Evolutionary conservation across 2,113 vertebrate genomes (phyloP), one percentile per base, ranked within the genome.

Genomic region (Oryzias javanicus): DNA sequence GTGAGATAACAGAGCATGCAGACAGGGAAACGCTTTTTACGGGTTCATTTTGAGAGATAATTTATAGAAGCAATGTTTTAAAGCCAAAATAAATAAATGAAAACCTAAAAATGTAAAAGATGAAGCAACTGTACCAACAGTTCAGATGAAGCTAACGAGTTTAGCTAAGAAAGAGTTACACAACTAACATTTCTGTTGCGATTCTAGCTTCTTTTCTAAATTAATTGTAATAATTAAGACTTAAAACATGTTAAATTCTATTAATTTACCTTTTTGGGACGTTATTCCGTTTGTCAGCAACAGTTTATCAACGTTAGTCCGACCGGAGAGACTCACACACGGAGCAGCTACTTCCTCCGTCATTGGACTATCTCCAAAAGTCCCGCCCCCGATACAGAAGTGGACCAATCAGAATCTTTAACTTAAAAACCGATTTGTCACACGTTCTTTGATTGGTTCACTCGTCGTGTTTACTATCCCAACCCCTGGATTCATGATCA

Each of bases 351-450:
- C 79, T 76, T 82, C 79, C 81, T 69, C 42, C 4, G 2, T 67
- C 7, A 48, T 4, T 3, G 17, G 14, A 41, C 44, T 6, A 10
- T 67, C 8, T 2, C n/a, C 3, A n/a, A 8, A 48, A 53, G 60
- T 47, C 53, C 74, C 86, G 74, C 87, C 87, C 68, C 27, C 13
- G 1, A 1, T 1, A 2, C 0, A 14, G 1, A n/a, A 2, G 18
- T 6, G 4, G 42, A 42, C 85, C 72, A 89, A 90, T 88, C 22
- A 22, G 0, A 14, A 47, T 53, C 42, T 14, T 27, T 52, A 45
- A 44, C 44, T 0, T 49, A 61, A n/a, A 51, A 14, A 47, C 1
- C 49, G 4, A 25, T 5, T 27, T 42, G 22, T 42, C 40, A 48
- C 13, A 17, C 0, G 4, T 16, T 24, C 55, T 41, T 16, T 61